A percentile compares a stretch with the other conserved stretches of the same genome.
Conservation (phyloP, 2,797 vertebrate genomes). For the Falco rusticolus region DNA sequence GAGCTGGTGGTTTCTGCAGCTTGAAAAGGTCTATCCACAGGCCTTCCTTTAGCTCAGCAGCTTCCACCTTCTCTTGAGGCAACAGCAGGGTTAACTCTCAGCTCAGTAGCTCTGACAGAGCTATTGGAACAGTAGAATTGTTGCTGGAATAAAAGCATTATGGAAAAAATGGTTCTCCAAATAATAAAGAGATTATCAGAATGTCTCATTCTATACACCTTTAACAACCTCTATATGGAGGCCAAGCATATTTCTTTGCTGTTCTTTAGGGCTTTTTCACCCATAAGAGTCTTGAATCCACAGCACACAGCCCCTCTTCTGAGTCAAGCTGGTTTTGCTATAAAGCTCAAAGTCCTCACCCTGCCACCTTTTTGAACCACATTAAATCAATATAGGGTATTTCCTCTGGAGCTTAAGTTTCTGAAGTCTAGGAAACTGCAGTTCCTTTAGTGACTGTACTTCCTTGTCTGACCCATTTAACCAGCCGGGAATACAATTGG, state of each 20-base stretch:
- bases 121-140: constrained; percentile 24
- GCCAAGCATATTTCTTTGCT: not conserved
- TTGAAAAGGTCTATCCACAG: not conserved
- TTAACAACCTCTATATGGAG: not conserved
- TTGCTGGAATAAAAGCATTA: constrained; percentile 24
- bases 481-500: rapidly evolving
- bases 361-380: not conserved
- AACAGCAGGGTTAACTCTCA: constrained; percentile 22
- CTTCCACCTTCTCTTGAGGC: not conserved
- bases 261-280: not conserved
- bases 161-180: not conserved
- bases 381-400: not conserved
- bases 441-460: not conserved
- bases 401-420: not conserved
- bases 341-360: not conserved
- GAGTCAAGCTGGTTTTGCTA: not conserved
- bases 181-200: constrained; percentile 15
- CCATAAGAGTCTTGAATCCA: not conserved
- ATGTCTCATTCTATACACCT: not conserved
- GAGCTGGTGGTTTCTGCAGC: not conserved
- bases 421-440: not conserved
- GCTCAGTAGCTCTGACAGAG: constrained; percentile 5
- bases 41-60: constrained; percentile 5
- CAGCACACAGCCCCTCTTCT: not conserved
- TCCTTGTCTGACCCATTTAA: not conserved